Percentiles rank a stretch among this genome's conserved stretches.
Evolutionary conservation across 2,888 invertebrate genomes (phyloP).

Genomic region (Mechanitis messenoides): DNA sequence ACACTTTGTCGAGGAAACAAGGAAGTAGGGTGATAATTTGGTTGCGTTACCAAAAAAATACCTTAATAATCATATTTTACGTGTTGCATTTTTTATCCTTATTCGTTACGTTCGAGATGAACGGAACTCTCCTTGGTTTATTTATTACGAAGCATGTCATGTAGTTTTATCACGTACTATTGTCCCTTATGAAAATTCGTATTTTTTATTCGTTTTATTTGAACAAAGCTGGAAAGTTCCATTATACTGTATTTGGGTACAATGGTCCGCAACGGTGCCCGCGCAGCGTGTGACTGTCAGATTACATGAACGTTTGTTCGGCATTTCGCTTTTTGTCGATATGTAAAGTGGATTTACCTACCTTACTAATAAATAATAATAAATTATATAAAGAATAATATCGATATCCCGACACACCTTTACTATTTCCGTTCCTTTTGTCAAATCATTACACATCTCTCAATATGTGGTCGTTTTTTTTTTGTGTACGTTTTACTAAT

Average conservation of each 20-base stretch:
- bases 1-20: constrained; percentile 58
- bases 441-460: too few relatives aligned
- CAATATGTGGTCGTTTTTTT: too few relatives aligned
- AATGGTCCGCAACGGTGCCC: constrained; percentile 61
- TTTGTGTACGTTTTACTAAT: too few relatives aligned
- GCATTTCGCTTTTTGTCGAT: constrained; percentile 59
- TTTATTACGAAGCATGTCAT: constrained; percentile 33
- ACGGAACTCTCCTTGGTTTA: constrained; percentile 13
- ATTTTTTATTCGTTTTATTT: constrained; percentile 65
- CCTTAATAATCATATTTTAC: constrained; percentile 5
- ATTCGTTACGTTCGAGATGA: not conserved
- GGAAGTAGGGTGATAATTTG: constrained; percentile 44
- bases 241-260: constrained; percentile 66
- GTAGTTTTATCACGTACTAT: constrained; percentile 49
- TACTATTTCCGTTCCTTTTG: too few relatives aligned
- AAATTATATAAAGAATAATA: constrained; percentile 37
- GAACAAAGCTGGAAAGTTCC: constrained; percentile 63
- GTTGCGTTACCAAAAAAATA: constrained; percentile 13
- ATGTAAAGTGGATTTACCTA: constrained; percentile 43
- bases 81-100: not conserved
- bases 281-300: constrained; percentile 74
- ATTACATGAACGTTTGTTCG: constrained; percentile 62
- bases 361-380: constrained; percentile 59
- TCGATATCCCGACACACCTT: too few relatives aligned
- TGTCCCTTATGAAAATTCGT: constrained; percentile 62